Evolutionary conservation across 2,888 invertebrate genomes (phyloP).

Genomic region (Carterocephalus palaemon): DNA sequence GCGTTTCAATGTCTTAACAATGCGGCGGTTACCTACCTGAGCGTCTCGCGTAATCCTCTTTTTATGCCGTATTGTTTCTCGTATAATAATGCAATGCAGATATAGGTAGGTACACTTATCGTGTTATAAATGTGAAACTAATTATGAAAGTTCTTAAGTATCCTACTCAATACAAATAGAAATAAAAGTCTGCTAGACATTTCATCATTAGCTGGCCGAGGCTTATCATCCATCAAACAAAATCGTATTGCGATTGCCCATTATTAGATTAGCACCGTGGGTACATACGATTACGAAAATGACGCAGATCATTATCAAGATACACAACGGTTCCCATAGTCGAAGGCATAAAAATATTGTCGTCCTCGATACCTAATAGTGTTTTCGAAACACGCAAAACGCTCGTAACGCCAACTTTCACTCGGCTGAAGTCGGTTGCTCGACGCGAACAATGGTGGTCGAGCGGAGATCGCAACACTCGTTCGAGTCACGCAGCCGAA

Average conservation of each 20-base stretch:
- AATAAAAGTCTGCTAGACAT: neutral
- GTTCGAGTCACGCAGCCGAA: constrained; percentile 57
- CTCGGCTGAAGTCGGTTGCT: too few species aligned
- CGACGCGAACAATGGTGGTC: constrained; percentile 54
- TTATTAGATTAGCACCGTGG: constrained; percentile 17
- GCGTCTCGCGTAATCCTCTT: constrained; percentile 22
- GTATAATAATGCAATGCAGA: constrained; percentile 20
- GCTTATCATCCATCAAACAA: constrained; percentile 12
- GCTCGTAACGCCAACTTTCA: constrained; percentile 67
- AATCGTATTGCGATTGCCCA: constrained; percentile 13
- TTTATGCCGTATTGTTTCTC: constrained; percentile 18
- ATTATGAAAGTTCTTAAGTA: constrained; percentile 8
- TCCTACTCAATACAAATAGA: constrained; percentile 5
- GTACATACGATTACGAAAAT: constrained; percentile 7
- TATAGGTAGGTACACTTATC: constrained; percentile 1
- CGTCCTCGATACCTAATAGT: constrained; percentile 41
- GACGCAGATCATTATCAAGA: constrained; percentile 5
- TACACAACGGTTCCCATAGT: constrained; percentile 25
- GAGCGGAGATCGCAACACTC: constrained; percentile 46
- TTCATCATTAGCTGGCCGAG: constrained; percentile 6
- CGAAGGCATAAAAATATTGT: constrained; percentile 33
- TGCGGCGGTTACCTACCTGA: constrained; percentile 23
- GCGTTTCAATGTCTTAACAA: constrained; percentile 32
- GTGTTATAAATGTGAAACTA: constrained; percentile 16
- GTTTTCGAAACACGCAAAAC: constrained; percentile 66